phyloP scores from a whole-genome alignment of 2,888 invertebrate genomes.

The Pristionchus arcanus region DNA sequence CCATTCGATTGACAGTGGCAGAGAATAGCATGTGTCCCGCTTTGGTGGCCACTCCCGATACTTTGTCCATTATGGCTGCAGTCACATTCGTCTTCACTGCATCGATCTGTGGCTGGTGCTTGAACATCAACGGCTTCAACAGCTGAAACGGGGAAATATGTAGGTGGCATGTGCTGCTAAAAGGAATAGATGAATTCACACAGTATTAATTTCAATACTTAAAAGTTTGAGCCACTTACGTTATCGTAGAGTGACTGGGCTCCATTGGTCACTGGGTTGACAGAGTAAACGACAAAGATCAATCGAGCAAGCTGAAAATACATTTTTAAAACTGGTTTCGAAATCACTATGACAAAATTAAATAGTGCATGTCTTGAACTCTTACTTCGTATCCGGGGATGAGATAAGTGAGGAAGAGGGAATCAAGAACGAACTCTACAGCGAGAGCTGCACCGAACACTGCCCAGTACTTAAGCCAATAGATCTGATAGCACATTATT shows the following conservation, averaged over 20 bases:
- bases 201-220: no score
- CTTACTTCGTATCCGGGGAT: conserved; percentile 51
- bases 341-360: not conserved
- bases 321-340: not conserved
- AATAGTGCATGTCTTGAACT: not conserved
- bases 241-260: conserved; percentile 48
- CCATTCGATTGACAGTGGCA: conserved; percentile 41
- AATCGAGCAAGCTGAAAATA: conserved; percentile 22
- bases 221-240: not conserved
- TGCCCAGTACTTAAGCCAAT: conserved; percentile 55
- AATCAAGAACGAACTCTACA: conserved; percentile 43
- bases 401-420: conserved; percentile 30
- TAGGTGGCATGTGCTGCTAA: not conserved
- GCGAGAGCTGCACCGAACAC: conserved; percentile 35
- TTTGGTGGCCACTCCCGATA: not conserved
- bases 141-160: not conserved
- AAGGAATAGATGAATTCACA: no score
- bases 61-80: conserved; percentile 3
- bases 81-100: conserved; percentile 24
- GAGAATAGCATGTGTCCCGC: not conserved
- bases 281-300: conserved; percentile 37
- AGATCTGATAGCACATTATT: not conserved
- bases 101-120: conserved; percentile 38
- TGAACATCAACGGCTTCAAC: conserved; percentile 39
- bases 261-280: conserved; percentile 53